phyloP scores from a whole-genome alignment of 2,888 invertebrate genomes.

The Heliconius sara region DNA sequence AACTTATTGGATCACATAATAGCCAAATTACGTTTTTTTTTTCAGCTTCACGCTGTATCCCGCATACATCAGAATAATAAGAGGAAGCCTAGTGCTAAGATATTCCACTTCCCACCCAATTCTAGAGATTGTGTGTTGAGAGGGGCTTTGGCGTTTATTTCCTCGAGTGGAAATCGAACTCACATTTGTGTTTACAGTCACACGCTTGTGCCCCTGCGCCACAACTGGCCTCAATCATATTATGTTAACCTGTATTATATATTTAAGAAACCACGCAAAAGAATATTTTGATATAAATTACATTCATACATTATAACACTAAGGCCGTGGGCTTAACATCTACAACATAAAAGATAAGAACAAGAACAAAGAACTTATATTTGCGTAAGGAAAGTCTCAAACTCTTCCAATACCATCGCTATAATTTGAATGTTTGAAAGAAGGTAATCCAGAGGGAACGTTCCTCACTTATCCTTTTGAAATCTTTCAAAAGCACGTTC shows the following conservation, averaged over 20 bases:
- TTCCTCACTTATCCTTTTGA: conserved; percentile 32
- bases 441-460: conserved; percentile 33
- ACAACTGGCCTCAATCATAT: too few relatives aligned
- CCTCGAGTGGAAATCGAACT: too few relatives aligned
- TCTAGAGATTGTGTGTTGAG: too few relatives aligned
- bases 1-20: neutral
- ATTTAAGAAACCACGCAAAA: neutral
- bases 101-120: too few relatives aligned
- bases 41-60: too few relatives aligned
- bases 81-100: too few relatives aligned
- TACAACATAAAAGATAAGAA: conserved; percentile 25
- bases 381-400: conserved; percentile 20
- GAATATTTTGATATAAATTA: conserved; percentile 5
- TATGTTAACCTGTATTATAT: too few relatives aligned
- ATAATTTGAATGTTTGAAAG: conserved; percentile 36
- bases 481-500: neutral
- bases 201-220: too few relatives aligned
- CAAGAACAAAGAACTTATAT: conserved; percentile 24
- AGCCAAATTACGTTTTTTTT: too few relatives aligned
- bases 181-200: too few relatives aligned
- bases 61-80: too few relatives aligned
- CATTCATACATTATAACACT: conserved; percentile 11
- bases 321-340: conserved; percentile 1
- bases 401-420: conserved; percentile 38
- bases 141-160: too few relatives aligned